A percentile compares a stretch with the other conserved stretches of the same genome.
phyloP scores from a whole-genome alignment of 2,113 vertebrate species.

The Macquaria ambigua region DNA sequence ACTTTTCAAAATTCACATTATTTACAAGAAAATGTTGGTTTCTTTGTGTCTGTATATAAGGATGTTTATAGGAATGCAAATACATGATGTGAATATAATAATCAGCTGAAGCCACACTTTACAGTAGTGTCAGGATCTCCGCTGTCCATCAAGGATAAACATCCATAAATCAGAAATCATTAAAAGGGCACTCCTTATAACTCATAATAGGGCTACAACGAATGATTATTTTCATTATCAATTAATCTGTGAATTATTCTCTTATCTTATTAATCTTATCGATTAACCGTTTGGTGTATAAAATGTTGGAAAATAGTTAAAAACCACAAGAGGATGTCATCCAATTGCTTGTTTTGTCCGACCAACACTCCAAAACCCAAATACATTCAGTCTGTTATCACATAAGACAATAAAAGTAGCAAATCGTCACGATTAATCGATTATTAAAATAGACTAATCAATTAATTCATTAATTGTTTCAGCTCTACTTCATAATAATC shows the following conservation, averaged over 20 bases:
- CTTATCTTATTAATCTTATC: too few relatives aligned
- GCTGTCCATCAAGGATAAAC: too few relatives aligned
- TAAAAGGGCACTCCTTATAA: background rate
- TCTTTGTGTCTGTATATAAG: slow-evolving; percentile 1
- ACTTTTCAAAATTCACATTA: background rate
- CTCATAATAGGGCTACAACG: background rate
- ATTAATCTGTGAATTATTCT: too few relatives aligned
- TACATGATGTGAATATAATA: background rate
- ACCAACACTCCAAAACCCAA: background rate
- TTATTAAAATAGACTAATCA: too few relatives aligned
- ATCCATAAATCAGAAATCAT: too few relatives aligned
- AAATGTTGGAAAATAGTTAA: background rate
- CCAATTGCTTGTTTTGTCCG: background rate
- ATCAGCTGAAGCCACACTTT: too few relatives aligned
- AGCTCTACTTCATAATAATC: too few relatives aligned
- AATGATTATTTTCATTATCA: background rate
- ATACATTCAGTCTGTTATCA: background rate
- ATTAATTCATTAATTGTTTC: too few relatives aligned
- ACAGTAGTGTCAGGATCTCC: too few relatives aligned
- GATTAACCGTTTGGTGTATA: background rate
- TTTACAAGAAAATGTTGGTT: slow-evolving; percentile 11
- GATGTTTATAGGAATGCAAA: background rate
- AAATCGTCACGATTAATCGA: background rate
- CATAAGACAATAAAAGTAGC: background rate
- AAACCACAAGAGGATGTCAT: too few relatives aligned